Percentiles rank a stretch among this genome's conserved stretches.
Conservation (phyloP, 2,113 vertebrate species). For the Budorcas taxicolor region DNA sequence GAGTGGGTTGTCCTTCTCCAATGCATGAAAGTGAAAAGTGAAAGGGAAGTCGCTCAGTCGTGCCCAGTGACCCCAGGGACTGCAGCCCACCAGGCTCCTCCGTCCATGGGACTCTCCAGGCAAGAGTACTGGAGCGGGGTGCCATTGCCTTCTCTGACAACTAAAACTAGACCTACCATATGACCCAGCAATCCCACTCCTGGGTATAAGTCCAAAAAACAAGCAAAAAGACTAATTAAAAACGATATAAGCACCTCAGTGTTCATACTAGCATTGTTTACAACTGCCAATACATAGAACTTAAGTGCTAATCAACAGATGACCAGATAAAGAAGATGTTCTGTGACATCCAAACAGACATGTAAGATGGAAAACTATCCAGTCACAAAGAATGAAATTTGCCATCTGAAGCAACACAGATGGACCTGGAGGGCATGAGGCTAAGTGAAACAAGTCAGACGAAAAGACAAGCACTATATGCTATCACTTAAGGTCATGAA, state of each 20-base stretch:
- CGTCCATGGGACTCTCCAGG: too few species aligned
- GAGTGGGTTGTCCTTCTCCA: too few species aligned
- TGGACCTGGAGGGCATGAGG: neutral
- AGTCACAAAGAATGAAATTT: neutral
- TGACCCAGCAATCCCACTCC: neutral
- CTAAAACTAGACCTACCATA: neutral
- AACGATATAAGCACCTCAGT: neutral
- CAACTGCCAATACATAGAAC: neutral
- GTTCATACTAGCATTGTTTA: neutral
- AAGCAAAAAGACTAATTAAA: neutral
- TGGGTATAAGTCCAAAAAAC: neutral
- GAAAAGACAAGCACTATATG: neutral
- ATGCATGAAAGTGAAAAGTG: too few species aligned
- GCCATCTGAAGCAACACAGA: neutral
- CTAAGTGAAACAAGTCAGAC: neutral
- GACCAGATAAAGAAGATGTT: neutral
- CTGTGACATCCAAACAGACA: neutral
- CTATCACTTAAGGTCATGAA: neutral
- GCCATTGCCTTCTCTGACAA: neutral
- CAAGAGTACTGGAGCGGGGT: too few species aligned
- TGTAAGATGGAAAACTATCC: neutral
- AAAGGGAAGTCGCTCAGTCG: too few species aligned
- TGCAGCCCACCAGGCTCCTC: too few species aligned
- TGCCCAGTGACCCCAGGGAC: too few species aligned
- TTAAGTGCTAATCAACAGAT: neutral